phyloP scores from a whole-genome alignment of 2,888 invertebrate species.

The Scotopteryx bipunctaria region DNA sequence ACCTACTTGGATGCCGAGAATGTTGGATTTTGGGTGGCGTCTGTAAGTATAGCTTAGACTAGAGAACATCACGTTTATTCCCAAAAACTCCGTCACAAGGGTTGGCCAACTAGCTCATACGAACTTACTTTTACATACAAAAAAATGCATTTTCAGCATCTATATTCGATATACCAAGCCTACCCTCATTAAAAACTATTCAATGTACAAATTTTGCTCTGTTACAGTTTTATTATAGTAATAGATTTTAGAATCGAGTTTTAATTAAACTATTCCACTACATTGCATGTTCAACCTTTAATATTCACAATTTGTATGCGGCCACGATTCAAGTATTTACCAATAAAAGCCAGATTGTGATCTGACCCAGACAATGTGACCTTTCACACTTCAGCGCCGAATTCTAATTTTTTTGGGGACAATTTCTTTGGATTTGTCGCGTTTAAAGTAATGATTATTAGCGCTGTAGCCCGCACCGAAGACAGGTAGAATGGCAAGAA shows the following conservation, averaged over 20 bases:
- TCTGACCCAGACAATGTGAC: constrained; percentile 33
- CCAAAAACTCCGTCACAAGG: too few species aligned
- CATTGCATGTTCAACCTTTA: constrained; percentile 9
- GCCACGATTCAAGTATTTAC: constrained; percentile 27
- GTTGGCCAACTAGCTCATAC: too few species aligned
- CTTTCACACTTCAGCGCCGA: constrained; percentile 24
- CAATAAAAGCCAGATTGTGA: constrained; percentile 32
- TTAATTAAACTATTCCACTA: constrained; percentile 21
- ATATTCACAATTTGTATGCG: constrained; percentile 22
- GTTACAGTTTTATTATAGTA: too few species aligned
- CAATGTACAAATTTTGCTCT: too few species aligned
- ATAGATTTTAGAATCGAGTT: not conserved
- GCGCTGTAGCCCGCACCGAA: constrained; percentile 34
- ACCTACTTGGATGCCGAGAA: constrained; percentile 40
- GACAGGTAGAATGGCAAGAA: constrained; percentile 42
- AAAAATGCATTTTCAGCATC: too few species aligned
- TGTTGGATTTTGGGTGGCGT: constrained; percentile 38
- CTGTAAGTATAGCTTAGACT: constrained; percentile 10
- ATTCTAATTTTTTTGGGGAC: constrained; percentile 30
- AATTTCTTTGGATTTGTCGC: constrained; percentile 32
- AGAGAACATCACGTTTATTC: too few species aligned
- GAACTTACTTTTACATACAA: too few species aligned
- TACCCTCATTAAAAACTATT: too few species aligned
- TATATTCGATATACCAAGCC: too few species aligned
- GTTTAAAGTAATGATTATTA: constrained; percentile 37